Percentiles rank a stretch among this genome's conserved stretches.
These are phyloP conservation scores for Drosophila rellima DNA, from an alignment of 2,888 invertebrate genomes.

Conservation along the genomic window DNA sequence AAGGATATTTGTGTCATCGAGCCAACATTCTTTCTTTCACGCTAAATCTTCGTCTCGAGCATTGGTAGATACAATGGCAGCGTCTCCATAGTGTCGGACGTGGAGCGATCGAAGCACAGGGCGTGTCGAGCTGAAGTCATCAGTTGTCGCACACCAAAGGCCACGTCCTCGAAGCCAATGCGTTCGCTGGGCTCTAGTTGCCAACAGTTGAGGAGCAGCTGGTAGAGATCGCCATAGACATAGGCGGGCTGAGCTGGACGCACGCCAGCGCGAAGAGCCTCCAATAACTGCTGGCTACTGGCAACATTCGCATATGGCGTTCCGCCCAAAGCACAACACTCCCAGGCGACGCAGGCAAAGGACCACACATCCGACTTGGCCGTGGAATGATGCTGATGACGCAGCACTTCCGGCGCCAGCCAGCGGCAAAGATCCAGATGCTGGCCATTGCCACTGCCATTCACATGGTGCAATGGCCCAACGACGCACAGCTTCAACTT, in stretches of 20 bases:
- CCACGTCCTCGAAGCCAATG: conserved; percentile 89
- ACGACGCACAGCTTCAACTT: conserved; percentile 91
- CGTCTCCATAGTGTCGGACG: conserved; percentile 67
- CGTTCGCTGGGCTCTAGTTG: conserved; percentile 93
- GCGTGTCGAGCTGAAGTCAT: conserved; percentile 85
- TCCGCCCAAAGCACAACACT: conserved; percentile 91
- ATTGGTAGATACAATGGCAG: conserved; percentile 85
- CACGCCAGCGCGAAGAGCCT: conserved; percentile 90
- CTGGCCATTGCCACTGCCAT: conserved; percentile 87
- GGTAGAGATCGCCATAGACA: conserved; percentile 92
- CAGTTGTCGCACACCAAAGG: conserved; percentile 85
- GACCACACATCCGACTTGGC: conserved; percentile 93
- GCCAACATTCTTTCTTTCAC: not conserved
- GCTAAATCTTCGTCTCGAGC: conserved; percentile 81
- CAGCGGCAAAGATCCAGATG: conserved; percentile 92
- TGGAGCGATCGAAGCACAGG: conserved; percentile 81
- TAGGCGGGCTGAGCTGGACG: conserved; percentile 91
- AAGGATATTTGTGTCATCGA: conserved; percentile 6
- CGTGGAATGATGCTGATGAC: conserved; percentile 88
- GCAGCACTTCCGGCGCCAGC: conserved; percentile 92
- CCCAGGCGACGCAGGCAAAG: conserved; percentile 93
- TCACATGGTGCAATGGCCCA: conserved; percentile 89
- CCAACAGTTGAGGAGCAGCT: conserved; percentile 94
- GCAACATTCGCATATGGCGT: conserved; percentile 92
- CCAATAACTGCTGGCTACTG: conserved; percentile 89